Base-by-base conservation (phyloP, 2,888 invertebrate species). In the Nymphalis c-album region DNA sequence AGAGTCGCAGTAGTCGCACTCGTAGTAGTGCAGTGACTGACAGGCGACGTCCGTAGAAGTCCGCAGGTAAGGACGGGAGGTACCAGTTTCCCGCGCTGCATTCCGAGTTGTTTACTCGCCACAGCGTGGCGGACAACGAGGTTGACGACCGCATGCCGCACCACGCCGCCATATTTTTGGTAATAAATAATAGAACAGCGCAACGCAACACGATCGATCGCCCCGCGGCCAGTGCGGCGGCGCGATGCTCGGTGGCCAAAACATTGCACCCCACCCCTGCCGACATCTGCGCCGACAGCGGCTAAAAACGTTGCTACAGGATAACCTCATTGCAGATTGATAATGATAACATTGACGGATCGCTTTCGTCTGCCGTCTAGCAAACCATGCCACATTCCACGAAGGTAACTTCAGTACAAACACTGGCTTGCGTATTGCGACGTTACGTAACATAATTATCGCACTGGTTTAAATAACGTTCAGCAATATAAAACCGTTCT, bases 151-250 rank as follows among this genome's bases (percentile, higher is more conserved):
- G 80, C 82, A 76, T 80, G 83, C 81, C 85, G 84, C 86, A 85
- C 85, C 89, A 88, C 83, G 87, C 87, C 86, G 86, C 85, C 86
- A 88, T 90, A 88, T 90, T 90, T 86, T 90, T 82, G 88, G 87
- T 88, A 89, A 88, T 90, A 91, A 91, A 90, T 89, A 88, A 88
- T 88, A 86, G 84, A 85, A 82, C 83, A 85, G 84, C 87, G 85
- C 86, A 85, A 84, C 84, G 84, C 85, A 84, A 78, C 79, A 79
- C 85, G 87, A 89, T 89, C 89, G 90, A 90, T 90, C 81, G 78
- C 75, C 76, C 79, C 78, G 79, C 76, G 83, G 79, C 77, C 83
- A 86, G 81, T 88, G 88, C 88, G 87, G 77, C 88, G 88, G 86
- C 87, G 88, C 87, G 83, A 63, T 74, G 75, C 78, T 77, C 77